Percentiles rank a stretch among this genome's conserved stretches.
phyloP scores from a whole-genome alignment of 2,888 invertebrate species.

The Aporophyla nigra region DNA sequence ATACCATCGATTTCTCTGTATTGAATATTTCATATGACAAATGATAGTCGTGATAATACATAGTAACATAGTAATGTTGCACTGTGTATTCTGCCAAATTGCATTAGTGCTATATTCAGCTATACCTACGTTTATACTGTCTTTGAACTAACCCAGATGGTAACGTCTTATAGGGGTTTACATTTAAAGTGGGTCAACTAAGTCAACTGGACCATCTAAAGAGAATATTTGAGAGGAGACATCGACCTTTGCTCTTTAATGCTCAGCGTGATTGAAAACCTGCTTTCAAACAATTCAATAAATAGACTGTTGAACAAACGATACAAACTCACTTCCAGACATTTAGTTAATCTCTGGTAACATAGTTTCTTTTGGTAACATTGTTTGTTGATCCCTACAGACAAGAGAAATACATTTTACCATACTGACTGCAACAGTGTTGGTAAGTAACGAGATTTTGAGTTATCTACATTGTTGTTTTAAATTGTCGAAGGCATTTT shows the following conservation, averaged over 20 bases:
- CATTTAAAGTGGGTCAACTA: slow-evolving; percentile 24
- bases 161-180: slow-evolving; percentile 16
- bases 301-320: no score
- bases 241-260: neutral
- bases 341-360: neutral
- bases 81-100: no score
- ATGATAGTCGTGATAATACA: no score
- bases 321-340: neutral
- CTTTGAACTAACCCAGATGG: neutral
- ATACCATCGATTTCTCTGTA: no score
- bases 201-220: neutral
- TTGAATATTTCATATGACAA: no score
- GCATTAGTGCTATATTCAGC: no score
- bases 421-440: neutral
- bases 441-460: neutral
- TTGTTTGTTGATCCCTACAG: neutral
- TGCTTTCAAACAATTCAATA: neutral
- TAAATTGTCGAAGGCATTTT: no score
- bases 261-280: neutral
- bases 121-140: no score
- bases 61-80: no score
- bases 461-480: neutral
- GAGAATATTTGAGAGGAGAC: slow-evolving; percentile 21
- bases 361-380: slow-evolving; percentile 1
- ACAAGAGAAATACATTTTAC: neutral